phyloP scores from a whole-genome alignment of 2,797 vertebrate species.

The Bovichtus diacanthus region DNA sequence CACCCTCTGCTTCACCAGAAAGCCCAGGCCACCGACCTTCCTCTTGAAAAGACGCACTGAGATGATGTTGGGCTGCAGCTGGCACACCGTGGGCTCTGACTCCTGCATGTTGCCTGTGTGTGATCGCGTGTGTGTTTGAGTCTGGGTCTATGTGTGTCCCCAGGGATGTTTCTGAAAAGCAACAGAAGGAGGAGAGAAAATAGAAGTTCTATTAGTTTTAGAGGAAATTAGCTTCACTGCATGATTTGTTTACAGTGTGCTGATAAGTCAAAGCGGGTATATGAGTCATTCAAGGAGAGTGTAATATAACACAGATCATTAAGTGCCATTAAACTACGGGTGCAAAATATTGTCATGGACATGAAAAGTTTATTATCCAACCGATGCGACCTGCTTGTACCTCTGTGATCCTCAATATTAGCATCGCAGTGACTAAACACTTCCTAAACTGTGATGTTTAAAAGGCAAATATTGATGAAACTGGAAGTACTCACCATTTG shows the following conservation, averaged over 20 bases:
- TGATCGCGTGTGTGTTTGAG: neutral
- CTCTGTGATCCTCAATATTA: constrained; percentile 11
- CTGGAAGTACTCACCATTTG: neutral
- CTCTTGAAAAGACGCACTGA: constrained; percentile 97
- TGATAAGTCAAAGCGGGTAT: constrained; percentile 41
- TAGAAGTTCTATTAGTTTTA: constrained; percentile 52
- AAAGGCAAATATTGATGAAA: constrained; percentile 25
- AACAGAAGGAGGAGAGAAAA: constrained; percentile 39
- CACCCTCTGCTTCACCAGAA: constrained; percentile 95
- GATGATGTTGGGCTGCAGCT: constrained; percentile 98
- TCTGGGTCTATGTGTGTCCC: constrained; percentile 41
- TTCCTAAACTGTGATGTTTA: constrained; percentile 6
- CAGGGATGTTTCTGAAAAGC: constrained; percentile 72
- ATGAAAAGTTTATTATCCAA: constrained; percentile 36
- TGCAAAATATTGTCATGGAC: constrained; percentile 26
- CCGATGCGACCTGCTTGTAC: constrained; percentile 5
- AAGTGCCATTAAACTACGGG: constrained; percentile 14
- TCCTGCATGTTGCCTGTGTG: constrained; percentile 90
- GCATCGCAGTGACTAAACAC: constrained; percentile 1
- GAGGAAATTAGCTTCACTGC: constrained; percentile 50
- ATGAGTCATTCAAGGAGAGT: constrained; percentile 44
- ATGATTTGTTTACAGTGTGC: constrained; percentile 48
- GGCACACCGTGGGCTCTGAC: constrained; percentile 91
- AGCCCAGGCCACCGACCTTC: constrained; percentile 95
- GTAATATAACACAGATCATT: constrained; percentile 49